Base-by-base conservation (phyloP, 2,888 invertebrate species). In the Eilema sororculum region DNA sequence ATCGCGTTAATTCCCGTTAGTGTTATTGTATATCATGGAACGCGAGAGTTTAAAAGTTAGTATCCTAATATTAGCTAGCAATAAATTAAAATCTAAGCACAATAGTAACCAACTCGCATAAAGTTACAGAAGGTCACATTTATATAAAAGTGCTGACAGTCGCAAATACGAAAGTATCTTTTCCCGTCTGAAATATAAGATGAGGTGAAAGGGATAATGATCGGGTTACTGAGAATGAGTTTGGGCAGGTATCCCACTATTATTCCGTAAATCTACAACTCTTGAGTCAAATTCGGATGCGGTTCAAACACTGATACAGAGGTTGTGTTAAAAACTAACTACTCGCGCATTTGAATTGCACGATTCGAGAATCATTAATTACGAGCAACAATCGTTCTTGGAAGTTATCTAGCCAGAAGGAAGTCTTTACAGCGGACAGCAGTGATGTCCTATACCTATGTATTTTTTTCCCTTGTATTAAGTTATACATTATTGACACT, bases 191-290 rank as follows among this genome's bases (percentile, higher is more conserved):
- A 79, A 72, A 77, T 79, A 73, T 75, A 66, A 69, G 69, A 37
- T 66, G 63, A 63, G 41, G 52, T 41, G 59, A 33, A 68, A 76
- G 41, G 73, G 73, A 77, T 79, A 80, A 77, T 73, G 80, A 74
- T 74, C 60, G 22, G 25, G 66, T 60, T 67, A 65, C 60, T 67
- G 65, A 13, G 24, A 58, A 68, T 72, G 46, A 75, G 71, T 46
- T 61, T 28, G 70, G 41, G 41, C 24, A 71, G 12, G 56, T 59
- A 68, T 58, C 60, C 24, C 67, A 56, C 16, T n/a, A 33, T 52
- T 58, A 24, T 63, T 2, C 22, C 8, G 10, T 22, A 28, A 63
- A 46, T 46, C 41, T 25, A 28, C 25, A 46, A 64, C 52, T 59
- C 8, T 25, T 33, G 64, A 25, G 37, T 61, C 10, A 28, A 37